Evolutionary conservation across 2,888 invertebrate species (phyloP), one percentile per base, ranked within the genome.

Genomic region (Drosophila tanythrix): DNA sequence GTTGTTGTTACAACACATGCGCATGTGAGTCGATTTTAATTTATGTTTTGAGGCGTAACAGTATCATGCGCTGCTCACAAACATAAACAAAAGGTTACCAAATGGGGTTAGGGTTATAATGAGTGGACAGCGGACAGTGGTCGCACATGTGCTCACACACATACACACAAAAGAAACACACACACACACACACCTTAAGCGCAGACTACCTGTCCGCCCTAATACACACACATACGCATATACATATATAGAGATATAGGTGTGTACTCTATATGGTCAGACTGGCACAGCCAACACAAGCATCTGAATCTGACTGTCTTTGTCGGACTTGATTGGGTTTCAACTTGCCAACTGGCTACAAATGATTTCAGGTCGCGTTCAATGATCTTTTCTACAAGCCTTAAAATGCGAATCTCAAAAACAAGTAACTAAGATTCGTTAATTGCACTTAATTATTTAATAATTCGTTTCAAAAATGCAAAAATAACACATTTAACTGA

Each of bases 141-240:
- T 15, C 25, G 53, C 60, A 62, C 46, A 61, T 60, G 46, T 69
- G 62, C 65, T 63, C 51, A 64, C 33, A 53, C 63, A 78, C 63
- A 70, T 31, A 35, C 1, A 40, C 3, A 11, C 43, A 21, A 2
- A 18, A 2, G 3, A 7, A 1, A 46, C 7, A 8, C 4, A 27
- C 27, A 48, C 3, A 25, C 15, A 31, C 25, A 18, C 55, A 25
- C 21, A 21, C 21, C 25, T n/a, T 56, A 21, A 53, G 33, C 31
- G 33, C 40, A 50, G 56, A 73, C 79, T 79, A 79, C 84, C 84
- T 83, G 84, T 70, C 81, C 82, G 79, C 72, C 82, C 82, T 73
- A 76, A 65, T 10, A n/a, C 60, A 29, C 70, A 65, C 6, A 35
- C 18, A 70, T 50, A 66, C 55, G 53, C 7, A n/a, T 29, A 15